These are phyloP conservation scores for Conops quadrifasciatus DNA, from an alignment of 2,888 invertebrate genomes.

Conservation along the genomic window DNA sequence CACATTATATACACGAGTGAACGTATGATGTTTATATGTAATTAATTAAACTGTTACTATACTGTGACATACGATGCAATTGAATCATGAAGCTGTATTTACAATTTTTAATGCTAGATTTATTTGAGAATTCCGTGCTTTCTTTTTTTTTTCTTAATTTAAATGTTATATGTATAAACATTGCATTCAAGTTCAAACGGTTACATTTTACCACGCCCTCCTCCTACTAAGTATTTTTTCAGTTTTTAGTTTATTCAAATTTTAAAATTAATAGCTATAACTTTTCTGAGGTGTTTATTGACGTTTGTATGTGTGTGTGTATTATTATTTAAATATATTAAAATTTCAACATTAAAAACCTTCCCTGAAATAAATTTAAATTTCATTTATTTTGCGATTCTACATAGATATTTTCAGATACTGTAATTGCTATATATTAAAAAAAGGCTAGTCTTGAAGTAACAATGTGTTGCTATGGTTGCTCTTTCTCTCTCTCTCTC, in stretches of 20 bases:
- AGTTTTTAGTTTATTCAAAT: slow-evolving; percentile 16
- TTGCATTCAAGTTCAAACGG: slow-evolving; percentile 15
- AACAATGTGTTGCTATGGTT: neutral
- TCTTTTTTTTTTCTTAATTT: neutral
- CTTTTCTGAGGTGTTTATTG: neutral
- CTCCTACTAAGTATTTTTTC: neutral
- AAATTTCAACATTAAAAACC: slow-evolving; percentile 19
- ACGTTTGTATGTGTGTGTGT: slow-evolving; percentile 4
- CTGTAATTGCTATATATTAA: slow-evolving; percentile 4
- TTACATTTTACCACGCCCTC: neutral
- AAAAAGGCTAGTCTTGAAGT: slow-evolving; percentile 27
- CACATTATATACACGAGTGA: neutral
- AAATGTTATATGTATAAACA: slow-evolving; percentile 6
- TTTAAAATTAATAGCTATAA: neutral
- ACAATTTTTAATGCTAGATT: slow-evolving; percentile 24
- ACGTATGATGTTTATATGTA: neutral
- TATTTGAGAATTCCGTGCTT: slow-evolving; percentile 11
- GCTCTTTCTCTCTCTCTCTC: no score
- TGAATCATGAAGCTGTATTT: slow-evolving; percentile 25
- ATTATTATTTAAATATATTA: slow-evolving; percentile 22
- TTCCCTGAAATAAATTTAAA: slow-evolving; percentile 27
- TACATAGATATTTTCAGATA: slow-evolving; percentile 11
- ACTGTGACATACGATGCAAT: slow-evolving; percentile 13
- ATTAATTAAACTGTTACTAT: slow-evolving; percentile 16
- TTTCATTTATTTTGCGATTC: slow-evolving; percentile 19